These are phyloP conservation scores for Loriculus beryllinus DNA, from an alignment of 2,797 vertebrate species.

Conservation along the genomic window DNA sequence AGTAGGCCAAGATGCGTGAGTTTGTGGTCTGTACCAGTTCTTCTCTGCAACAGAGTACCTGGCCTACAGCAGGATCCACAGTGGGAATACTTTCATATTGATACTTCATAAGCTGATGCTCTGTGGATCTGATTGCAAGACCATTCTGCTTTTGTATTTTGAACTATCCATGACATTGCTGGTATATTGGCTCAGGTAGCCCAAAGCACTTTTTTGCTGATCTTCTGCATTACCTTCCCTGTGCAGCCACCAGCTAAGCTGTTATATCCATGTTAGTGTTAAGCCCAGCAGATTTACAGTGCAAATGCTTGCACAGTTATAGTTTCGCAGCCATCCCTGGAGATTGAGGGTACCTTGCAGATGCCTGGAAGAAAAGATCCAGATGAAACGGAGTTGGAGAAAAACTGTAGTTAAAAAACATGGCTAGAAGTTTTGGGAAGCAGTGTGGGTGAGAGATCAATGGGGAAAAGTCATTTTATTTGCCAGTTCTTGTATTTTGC, in stretches of 20 bases:
- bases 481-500: not conserved
- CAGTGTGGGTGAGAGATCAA: not conserved
- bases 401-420: not conserved
- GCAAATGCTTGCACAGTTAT: not conserved
- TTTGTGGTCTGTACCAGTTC: not conserved
- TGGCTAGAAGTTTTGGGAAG: not conserved
- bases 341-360: not conserved
- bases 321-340: not conserved
- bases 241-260: not conserved
- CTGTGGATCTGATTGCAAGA: not conserved
- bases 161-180: not conserved
- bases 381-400: not conserved
- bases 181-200: not conserved
- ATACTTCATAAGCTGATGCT: not conserved
- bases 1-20: not conserved
- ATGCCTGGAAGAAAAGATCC: not conserved
- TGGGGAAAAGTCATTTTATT: not conserved
- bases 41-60: not conserved
- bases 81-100: accelerated
- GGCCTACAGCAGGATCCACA: not conserved
- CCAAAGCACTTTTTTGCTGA: not conserved
- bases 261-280: not conserved
- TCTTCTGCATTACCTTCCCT: not conserved
- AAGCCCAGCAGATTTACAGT: not conserved
- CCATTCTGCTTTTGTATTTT: not conserved